Evolutionary conservation across 2,888 invertebrate species (phyloP), one percentile per base, ranked within the genome.

Genomic region (Drosophila acutilabella): DNA sequence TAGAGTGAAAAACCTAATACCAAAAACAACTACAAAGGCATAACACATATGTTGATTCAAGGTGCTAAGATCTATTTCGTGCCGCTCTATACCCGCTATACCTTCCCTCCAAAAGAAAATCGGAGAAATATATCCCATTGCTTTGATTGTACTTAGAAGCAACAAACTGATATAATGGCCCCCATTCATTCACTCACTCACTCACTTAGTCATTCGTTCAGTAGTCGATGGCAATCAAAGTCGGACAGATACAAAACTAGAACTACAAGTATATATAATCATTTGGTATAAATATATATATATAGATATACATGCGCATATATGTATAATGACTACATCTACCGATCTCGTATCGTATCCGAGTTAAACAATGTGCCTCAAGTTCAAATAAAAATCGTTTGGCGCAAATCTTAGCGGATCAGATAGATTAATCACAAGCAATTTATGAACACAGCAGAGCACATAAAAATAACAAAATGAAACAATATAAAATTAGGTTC

Each of bases 301-400:
- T 44, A 23, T 54, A 26, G 47, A 53, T 58, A 47, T 2, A 41
- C 11, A 41, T n/a, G 10, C 14, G 41, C 23, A 33, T 60, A 33
- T 64, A 59, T 36, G 8, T 13, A 36, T 8, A 56, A 56, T 59
- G 50, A 47, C 47, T 71, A 58, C 16, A 48, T 47, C 16, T 23
- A 26, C 11, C 36, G 36, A 11, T 36, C 36, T 13, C 36, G 36
- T 36, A 36, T 42, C 52, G 50, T 54, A 51, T 69, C 60, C 59
- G 60, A 47, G 44, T 74, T 60, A 67, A 72, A 36, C 72, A 71
- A 48, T 72, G 64, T 66, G 71, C 71, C 71, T 85, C 83, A 88
- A 83, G 88, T 88, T 83, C 86, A 83, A 83, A 83, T 83, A 88
- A 74, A 88, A 83, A 88, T 88, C 88, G 80, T 78, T 77, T 80